A percentile compares a stretch with the other conserved stretches of the same genome.
Evolutionary conservation across 2,888 invertebrate genomes (phyloP).

Genomic region (Parascotia fuliginaria): DNA sequence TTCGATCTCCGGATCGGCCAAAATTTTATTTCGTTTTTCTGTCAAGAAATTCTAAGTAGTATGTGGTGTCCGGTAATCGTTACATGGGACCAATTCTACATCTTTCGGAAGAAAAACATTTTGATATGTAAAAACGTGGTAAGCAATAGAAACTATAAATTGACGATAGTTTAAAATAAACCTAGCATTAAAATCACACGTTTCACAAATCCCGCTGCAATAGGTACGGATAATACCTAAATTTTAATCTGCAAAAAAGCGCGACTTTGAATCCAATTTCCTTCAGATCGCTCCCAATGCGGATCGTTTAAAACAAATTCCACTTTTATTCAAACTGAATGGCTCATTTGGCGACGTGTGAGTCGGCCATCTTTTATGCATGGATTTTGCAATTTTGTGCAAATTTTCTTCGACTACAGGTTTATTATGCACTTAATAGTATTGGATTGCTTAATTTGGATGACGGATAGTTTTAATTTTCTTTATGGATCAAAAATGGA

Average conservation of each 20-base stretch:
- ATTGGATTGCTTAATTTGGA: constrained; percentile 7
- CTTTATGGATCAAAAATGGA: constrained; percentile 2
- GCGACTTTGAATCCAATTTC: constrained; percentile 38
- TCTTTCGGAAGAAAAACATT: too few species aligned
- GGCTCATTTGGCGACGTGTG: constrained; percentile 34
- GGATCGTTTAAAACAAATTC: constrained; percentile 44
- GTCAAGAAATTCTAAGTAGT: not conserved
- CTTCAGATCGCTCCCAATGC: constrained; percentile 10
- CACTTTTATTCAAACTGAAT: constrained; percentile 35
- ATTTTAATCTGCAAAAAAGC: constrained; percentile 30
- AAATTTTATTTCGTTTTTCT: too few species aligned
- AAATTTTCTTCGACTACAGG: constrained; percentile 27
- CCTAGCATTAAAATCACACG: not conserved
- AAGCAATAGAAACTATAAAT: too few species aligned
- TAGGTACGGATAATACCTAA: constrained; percentile 4
- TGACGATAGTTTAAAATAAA: not conserved
- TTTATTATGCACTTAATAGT: constrained; percentile 24
- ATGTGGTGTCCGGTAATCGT: too few species aligned
- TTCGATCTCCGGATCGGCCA: too few species aligned
- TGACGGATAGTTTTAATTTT: constrained; percentile 1
- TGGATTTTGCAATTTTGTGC: constrained; percentile 38
- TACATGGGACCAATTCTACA: too few species aligned
- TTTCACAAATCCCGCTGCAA: too few species aligned
- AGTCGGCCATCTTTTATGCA: constrained; percentile 47
- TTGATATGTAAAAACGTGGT: too few species aligned